phyloP scores from a whole-genome alignment of 1,140 invertebrate genomes.

The Latrodectus geometricus region DNA sequence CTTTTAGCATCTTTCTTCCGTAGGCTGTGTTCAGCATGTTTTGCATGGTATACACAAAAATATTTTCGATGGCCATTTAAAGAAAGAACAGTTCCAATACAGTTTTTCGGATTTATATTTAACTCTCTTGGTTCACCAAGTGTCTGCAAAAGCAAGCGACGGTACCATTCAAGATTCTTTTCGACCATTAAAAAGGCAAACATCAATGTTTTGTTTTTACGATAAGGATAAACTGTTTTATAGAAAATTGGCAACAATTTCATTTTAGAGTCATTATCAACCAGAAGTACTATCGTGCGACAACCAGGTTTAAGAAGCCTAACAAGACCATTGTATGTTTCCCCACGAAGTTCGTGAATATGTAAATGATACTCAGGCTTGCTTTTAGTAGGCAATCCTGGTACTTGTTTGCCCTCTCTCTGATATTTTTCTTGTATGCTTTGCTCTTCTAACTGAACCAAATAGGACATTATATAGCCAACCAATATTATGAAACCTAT shows the following conservation, averaged over 20 bases:
- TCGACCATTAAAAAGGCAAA: conserved; percentile 94
- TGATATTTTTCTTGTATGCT: conserved; percentile 75
- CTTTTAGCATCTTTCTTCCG: conserved; percentile 1
- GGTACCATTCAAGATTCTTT: conserved; percentile 92
- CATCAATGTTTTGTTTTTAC: conserved; percentile 89
- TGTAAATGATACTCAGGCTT: conserved; percentile 71
- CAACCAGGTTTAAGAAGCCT: conserved; percentile 94
- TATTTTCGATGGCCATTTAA: conserved; percentile 96
- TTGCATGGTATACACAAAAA: conserved; percentile 98
- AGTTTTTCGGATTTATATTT: conserved; percentile 95
- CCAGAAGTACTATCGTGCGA: conserved; percentile 88
- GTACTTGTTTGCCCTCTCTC: conserved; percentile 63
- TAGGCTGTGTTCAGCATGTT: conserved; percentile 73
- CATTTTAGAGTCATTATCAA: conserved; percentile 87
- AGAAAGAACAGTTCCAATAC: conserved; percentile 95
- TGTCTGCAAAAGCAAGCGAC: conserved; percentile 85
- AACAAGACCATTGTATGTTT: conserved; percentile 95
- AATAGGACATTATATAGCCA: conserved; percentile 89
- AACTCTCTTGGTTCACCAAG: conserved; percentile 82
- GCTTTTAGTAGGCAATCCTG: conserved; percentile 56
- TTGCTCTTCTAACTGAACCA: conserved; percentile 84
- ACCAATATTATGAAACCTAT: conserved; percentile 82
- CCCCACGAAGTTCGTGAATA: conserved; percentile 91
- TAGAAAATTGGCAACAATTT: conserved; percentile 91
- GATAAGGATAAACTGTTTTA: conserved; percentile 91